A percentile compares a stretch with the other conserved stretches of the same genome.
phyloP scores from a whole-genome alignment of 2,113 vertebrate genomes.

The Lasiurus cinereus region DNA sequence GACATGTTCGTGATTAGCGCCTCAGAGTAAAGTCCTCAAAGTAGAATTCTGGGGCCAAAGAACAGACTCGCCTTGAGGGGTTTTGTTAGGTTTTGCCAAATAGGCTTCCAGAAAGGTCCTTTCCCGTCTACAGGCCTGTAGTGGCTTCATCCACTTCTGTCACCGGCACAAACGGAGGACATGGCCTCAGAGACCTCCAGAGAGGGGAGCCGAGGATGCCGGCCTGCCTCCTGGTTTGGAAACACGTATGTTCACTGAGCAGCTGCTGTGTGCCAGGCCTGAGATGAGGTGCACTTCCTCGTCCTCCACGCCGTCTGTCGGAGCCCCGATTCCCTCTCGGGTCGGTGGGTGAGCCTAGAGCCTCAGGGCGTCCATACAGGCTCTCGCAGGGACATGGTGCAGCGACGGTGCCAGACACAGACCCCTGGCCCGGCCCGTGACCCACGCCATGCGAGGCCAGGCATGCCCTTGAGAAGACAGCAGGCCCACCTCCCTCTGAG shows the following conservation, averaged over 20 bases:
- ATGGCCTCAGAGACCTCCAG: background rate
- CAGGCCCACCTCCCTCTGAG: background rate
- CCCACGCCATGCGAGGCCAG: no score
- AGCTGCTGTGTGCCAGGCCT: background rate
- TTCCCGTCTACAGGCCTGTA: background rate
- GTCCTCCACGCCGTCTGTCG: background rate
- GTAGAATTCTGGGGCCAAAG: background rate
- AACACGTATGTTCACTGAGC: background rate
- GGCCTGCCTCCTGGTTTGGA: background rate
- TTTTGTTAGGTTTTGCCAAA: slow-evolving; percentile 48
- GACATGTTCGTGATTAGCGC: background rate
- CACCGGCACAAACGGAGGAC: background rate
- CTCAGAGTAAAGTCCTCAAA: slow-evolving; percentile 5
- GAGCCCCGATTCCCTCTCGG: background rate
- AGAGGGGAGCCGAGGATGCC: background rate
- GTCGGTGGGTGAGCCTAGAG: background rate
- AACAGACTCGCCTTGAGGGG: background rate
- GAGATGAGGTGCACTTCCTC: background rate
- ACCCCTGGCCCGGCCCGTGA: background rate
- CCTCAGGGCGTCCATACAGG: background rate
- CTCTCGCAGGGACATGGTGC: background rate
- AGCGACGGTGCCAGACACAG: rapidly evolving
- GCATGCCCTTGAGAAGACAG: background rate
- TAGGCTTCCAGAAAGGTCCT: background rate
- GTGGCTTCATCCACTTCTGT: background rate